Evolutionary conservation across 2,113 vertebrate genomes (phyloP).

Genomic region (Nannospalax galili): DNA sequence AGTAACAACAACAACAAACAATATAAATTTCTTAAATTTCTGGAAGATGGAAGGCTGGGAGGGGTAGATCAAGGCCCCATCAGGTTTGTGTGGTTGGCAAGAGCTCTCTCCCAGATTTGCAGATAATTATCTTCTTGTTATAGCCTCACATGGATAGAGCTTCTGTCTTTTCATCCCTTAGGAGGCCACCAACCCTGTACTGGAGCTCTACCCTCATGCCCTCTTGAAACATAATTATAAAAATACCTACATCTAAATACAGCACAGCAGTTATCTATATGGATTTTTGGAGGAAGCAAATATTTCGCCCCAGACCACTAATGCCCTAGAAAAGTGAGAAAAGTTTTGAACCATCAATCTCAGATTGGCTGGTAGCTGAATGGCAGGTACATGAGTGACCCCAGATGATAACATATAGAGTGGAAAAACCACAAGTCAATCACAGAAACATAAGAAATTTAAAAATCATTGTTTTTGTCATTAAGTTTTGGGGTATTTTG

Average conservation of each 20-base stretch:
- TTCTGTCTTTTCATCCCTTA: neutral
- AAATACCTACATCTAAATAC: too few species aligned
- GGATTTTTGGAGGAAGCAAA: neutral
- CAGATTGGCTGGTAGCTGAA: neutral
- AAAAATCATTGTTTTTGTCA: neutral
- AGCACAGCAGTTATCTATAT: too few species aligned
- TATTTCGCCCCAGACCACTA: neutral
- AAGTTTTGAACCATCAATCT: neutral
- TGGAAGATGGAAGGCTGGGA: too few species aligned
- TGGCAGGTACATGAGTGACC: neutral
- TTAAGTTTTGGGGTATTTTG: neutral
- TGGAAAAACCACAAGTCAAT: neutral
- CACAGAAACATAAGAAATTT: slow-evolving; percentile 7
- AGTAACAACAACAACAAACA: too few species aligned
- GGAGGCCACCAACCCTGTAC: neutral
- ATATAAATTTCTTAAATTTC: too few species aligned
- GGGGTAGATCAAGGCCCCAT: neutral
- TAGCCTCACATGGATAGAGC: neutral
- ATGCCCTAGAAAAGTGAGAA: neutral
- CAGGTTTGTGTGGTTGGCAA: neutral
- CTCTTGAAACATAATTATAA: neutral
- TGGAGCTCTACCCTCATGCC: neutral
- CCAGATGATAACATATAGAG: neutral
- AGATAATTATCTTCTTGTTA: neutral
- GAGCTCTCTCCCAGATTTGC: neutral